A percentile compares a stretch with the other conserved stretches of the same genome.
phyloP scores from a whole-genome alignment of 2,797 vertebrate species.

The Squalus acanthias region DNA sequence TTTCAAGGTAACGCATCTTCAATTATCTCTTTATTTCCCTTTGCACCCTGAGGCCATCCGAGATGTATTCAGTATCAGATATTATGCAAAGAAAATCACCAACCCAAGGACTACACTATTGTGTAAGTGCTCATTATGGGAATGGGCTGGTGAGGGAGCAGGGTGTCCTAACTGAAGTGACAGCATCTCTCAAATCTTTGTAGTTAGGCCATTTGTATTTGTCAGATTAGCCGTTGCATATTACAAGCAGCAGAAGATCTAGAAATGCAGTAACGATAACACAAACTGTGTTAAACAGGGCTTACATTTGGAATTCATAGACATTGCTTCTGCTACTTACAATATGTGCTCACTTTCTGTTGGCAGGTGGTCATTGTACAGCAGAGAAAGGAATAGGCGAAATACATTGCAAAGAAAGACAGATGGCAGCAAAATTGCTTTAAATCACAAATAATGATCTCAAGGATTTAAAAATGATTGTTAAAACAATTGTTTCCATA shows the following conservation, averaged over 20 bases:
- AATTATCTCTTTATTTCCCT: not conserved
- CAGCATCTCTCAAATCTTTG: not conserved
- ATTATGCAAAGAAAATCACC: not conserved
- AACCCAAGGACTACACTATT: not conserved
- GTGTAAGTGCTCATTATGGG: not conserved
- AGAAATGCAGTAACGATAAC: not conserved
- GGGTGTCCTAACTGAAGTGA: not conserved
- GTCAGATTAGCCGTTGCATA: not conserved
- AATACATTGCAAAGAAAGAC: slow-evolving; percentile 29
- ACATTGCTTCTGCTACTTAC: not conserved
- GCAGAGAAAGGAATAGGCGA: slow-evolving; percentile 3
- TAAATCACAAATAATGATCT: not conserved
- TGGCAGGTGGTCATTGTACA: not conserved
- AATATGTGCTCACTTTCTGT: not conserved
- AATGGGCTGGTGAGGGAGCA: not conserved
- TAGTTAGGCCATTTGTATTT: not conserved
- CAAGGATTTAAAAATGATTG: slow-evolving; percentile 25
- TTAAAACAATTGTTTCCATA: not conserved
- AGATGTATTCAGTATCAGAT: not conserved
- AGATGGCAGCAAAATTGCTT: not conserved
- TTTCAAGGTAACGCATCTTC: not conserved
- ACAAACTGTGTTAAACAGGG: not conserved
- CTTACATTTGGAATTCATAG: not conserved
- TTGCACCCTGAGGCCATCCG: slow-evolving; percentile 14
- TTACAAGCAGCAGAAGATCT: not conserved